These are phyloP conservation scores for Spermophilus dauricus DNA, from an alignment of 2,113 vertebrate genomes.

Conservation along the genomic window DNA sequence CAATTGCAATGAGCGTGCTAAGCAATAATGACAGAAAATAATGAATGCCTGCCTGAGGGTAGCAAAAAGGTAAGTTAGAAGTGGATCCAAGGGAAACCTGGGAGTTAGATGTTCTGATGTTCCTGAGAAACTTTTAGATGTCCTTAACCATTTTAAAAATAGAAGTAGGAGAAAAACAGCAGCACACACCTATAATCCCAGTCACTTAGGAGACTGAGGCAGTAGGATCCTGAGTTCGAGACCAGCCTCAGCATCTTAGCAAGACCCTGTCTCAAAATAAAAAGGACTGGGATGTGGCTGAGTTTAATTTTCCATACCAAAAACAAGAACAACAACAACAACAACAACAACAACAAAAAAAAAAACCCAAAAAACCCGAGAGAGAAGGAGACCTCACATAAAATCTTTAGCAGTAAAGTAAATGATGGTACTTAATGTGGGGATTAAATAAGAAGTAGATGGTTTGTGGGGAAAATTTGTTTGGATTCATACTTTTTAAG, in stretches of 20 bases:
- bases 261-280: too few species aligned
- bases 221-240: too few species aligned
- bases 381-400: neutral
- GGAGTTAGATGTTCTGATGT: neutral
- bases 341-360: too few species aligned
- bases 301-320: too few species aligned
- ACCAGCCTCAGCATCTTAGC: too few species aligned
- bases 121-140: neutral
- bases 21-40: neutral
- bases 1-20: neutral
- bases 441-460: neutral
- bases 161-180: neutral
- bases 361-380: too few species aligned
- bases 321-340: too few species aligned
- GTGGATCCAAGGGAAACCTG: neutral
- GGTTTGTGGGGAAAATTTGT: neutral
- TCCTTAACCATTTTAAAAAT: slow-evolving; percentile 5
- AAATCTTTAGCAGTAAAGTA: neutral
- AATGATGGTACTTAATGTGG: neutral
- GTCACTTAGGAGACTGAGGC: too few species aligned
- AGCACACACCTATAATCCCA: too few species aligned
- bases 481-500: neutral
- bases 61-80: neutral
- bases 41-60: neutral
- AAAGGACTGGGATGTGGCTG: too few species aligned